A percentile compares a stretch with the other conserved stretches of the same genome.
Conservation (phyloP, 1,140 invertebrate genomes). For the Plodia interpunctella region DNA sequence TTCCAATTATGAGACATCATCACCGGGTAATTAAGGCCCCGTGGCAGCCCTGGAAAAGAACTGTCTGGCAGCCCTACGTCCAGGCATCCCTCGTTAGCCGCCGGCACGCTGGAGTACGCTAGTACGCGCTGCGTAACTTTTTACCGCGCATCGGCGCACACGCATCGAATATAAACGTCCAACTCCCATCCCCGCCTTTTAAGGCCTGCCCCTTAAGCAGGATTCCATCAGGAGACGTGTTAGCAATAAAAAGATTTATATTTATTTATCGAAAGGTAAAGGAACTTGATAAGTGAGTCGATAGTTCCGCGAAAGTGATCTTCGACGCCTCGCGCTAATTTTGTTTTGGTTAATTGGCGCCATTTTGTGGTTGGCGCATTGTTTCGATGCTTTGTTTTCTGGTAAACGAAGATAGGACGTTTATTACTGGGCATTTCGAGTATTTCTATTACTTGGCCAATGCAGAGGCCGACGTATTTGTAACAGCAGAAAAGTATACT, state of each 20-base stretch:
- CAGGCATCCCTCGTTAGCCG: slow-evolving; percentile 21
- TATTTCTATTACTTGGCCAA: no score
- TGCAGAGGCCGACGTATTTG: no score
- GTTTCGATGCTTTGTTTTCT: neutral
- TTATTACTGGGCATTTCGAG: no score
- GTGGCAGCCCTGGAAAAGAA: neutral
- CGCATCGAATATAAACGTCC: slow-evolving; percentile 28
- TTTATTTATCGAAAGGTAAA: slow-evolving; percentile 44
- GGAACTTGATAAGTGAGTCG: slow-evolving; percentile 22
- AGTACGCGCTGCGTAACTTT: slow-evolving; percentile 46
- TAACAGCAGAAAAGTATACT: no score
- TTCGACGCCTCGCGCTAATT: slow-evolving; percentile 10
- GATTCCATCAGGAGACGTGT: slow-evolving; percentile 60
- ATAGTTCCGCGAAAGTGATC: slow-evolving; percentile 22
- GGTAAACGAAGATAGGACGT: neutral
- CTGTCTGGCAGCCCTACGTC: neutral
- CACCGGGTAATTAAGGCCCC: neutral
- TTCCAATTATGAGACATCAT: no score
- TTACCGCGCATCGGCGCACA: slow-evolving; percentile 22
- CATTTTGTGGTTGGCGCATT: neutral
- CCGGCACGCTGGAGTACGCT: slow-evolving; percentile 29
- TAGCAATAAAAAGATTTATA: slow-evolving; percentile 51
- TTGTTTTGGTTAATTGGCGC: neutral
- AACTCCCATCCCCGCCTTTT: slow-evolving; percentile 56
- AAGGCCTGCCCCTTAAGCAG: slow-evolving; percentile 56